Percentiles rank a stretch among this genome's conserved stretches.
Conservation (phyloP, 2,113 vertebrate species). For the Myxocyprinus asiaticus region DNA sequence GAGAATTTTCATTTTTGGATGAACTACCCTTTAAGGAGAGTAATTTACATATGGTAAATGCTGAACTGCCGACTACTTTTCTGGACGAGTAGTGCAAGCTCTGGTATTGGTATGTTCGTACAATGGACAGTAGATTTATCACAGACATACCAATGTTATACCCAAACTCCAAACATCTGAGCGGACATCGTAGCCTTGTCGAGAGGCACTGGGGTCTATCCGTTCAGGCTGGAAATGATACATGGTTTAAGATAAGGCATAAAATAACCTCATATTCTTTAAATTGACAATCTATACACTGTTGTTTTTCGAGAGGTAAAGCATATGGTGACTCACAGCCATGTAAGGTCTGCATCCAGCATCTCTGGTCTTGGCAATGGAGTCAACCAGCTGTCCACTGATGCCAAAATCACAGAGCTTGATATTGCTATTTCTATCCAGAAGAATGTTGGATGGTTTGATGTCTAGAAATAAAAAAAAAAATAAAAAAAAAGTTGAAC, state of each 20-base stretch:
- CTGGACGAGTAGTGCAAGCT: no score
- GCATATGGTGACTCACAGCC: conserved; percentile 85
- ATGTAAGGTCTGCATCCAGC: conserved; percentile 97
- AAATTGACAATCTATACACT: not conserved
- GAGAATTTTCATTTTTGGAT: no score
- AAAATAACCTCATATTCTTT: not conserved
- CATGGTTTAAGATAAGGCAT: conserved; percentile 10
- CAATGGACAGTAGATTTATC: no score
- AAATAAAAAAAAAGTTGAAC: no score
- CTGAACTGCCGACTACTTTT: no score
- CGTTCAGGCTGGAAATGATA: conserved; percentile 85
- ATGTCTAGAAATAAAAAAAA: conserved; percentile 82
- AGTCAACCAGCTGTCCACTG: conserved; percentile 97
- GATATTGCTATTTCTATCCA: conserved; percentile 97
- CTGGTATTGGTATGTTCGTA: no score
- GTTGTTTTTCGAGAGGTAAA: no score
- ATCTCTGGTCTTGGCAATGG: conserved; percentile 97
- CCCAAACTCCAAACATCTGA: conserved; percentile 98
- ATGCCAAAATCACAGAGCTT: conserved; percentile 99
- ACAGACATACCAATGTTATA: conserved; percentile 88
- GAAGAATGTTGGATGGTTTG: conserved; percentile 99
- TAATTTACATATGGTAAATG: no score
- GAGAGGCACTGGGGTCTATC: conserved; percentile 97
- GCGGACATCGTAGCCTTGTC: conserved; percentile 96
- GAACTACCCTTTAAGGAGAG: no score